Evolutionary conservation across 2,888 invertebrate species (phyloP).

Genomic region (Acanthococcus lagerstroemiae): DNA sequence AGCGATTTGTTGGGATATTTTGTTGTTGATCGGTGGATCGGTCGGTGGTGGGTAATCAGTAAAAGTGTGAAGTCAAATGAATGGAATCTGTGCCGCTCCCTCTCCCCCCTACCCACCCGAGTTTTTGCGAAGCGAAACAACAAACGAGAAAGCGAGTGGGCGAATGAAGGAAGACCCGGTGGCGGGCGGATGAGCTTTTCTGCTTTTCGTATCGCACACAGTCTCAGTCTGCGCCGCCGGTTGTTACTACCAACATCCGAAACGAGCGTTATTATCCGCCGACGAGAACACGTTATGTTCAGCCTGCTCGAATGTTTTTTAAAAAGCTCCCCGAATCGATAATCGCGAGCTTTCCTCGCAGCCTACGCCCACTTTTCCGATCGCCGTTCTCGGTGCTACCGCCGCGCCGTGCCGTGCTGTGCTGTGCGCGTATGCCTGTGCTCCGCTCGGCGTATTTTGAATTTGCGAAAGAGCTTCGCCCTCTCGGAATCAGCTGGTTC

Average conservation of each 20-base stretch:
- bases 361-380: conserved; percentile 22
- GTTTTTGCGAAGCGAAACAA: not conserved
- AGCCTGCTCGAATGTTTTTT: conserved; percentile 14
- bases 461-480: not conserved
- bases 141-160: not conserved
- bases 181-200: not conserved
- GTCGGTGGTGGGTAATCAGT: too few species aligned
- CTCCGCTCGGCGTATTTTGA: not conserved
- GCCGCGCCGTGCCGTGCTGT: not conserved
- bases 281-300: not conserved
- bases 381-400: not conserved
- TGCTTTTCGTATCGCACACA: not conserved
- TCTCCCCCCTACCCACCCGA: too few species aligned
- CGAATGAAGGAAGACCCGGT: not conserved
- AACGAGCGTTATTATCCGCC: not conserved
- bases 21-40: too few species aligned
- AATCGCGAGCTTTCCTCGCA: conserved; percentile 12
- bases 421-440: not conserved
- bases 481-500: not conserved
- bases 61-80: not conserved
- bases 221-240: not conserved
- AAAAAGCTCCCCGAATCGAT: conserved; percentile 20
- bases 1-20: too few species aligned
- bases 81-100: too few species aligned
- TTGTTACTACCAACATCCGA: not conserved